phyloP scores from a whole-genome alignment of 2,113 vertebrate genomes.

The Vanacampus margaritifer region DNA sequence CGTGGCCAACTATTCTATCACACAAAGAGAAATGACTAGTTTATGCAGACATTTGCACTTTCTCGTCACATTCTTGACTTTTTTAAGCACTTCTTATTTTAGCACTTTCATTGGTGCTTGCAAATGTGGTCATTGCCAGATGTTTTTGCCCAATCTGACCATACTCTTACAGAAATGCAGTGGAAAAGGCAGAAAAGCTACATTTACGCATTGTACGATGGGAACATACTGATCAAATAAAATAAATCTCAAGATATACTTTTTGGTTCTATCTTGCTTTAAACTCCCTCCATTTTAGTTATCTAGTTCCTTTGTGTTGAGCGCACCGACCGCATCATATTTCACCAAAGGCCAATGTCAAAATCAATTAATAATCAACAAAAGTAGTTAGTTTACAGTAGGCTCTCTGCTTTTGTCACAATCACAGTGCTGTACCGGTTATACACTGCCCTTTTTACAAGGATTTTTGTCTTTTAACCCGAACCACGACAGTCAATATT shows the following conservation, averaged over 20 bases:
- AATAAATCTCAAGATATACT: neutral
- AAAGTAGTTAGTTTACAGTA: neutral
- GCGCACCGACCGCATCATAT: neutral
- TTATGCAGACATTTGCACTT: neutral
- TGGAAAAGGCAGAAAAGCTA: slow-evolving; percentile 5
- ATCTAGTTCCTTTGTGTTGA: neutral
- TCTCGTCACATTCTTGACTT: neutral
- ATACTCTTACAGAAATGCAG: slow-evolving; percentile 31
- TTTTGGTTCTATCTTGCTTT: neutral
- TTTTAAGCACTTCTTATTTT: slow-evolving; percentile 8
- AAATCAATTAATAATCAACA: neutral
- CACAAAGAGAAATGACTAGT: neutral
- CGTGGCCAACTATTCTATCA: neutral
- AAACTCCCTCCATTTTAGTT: neutral
- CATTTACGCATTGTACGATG: neutral
- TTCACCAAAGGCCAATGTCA: neutral
- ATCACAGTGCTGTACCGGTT: neutral
- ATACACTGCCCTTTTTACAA: neutral
- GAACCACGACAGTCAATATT: neutral
- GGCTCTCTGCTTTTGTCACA: neutral
- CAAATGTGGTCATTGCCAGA: slow-evolving; percentile 29
- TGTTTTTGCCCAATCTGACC: slow-evolving; percentile 15
- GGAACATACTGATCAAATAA: neutral
- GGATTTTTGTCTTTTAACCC: neutral
- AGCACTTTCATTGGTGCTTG: slow-evolving; percentile 5